Percentiles rank a stretch among this genome's conserved stretches.
Conservation (phyloP, 2,113 vertebrate genomes). For the Sinocyclocheilus maitianheensis region DNA sequence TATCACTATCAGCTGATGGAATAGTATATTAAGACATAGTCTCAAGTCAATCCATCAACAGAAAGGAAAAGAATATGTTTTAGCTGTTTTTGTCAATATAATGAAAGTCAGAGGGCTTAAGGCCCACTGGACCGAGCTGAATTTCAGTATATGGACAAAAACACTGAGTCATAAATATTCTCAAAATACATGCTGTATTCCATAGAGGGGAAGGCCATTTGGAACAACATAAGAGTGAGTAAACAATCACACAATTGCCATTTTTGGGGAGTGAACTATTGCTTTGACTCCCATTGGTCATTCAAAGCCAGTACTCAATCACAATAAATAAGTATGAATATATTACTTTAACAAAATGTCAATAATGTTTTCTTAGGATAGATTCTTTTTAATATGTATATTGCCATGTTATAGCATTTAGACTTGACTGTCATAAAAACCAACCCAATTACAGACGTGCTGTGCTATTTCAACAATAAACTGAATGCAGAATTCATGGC, state of each 20-base stretch:
- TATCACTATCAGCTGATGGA: neutral
- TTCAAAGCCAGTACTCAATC: neutral
- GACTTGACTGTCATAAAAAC: neutral
- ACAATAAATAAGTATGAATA: neutral
- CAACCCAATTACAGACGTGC: neutral
- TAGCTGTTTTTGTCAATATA: neutral
- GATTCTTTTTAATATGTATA: neutral
- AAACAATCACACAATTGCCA: neutral
- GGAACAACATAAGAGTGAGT: neutral
- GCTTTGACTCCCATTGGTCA: neutral
- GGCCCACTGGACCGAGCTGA: neutral
- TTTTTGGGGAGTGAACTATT: neutral
- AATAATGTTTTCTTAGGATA: neutral
- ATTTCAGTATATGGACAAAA: neutral
- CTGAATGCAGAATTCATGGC: neutral
- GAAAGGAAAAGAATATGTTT: neutral
- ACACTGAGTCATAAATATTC: neutral
- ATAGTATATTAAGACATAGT: neutral
- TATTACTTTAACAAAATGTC: neutral
- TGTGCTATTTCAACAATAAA: neutral
- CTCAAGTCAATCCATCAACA: neutral
- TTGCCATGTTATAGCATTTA: neutral
- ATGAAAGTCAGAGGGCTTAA: neutral
- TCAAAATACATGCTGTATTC: neutral
- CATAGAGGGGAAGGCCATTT: neutral